phyloP scores from a whole-genome alignment of 2,797 vertebrate species.

The Apogon talboti region DNA sequence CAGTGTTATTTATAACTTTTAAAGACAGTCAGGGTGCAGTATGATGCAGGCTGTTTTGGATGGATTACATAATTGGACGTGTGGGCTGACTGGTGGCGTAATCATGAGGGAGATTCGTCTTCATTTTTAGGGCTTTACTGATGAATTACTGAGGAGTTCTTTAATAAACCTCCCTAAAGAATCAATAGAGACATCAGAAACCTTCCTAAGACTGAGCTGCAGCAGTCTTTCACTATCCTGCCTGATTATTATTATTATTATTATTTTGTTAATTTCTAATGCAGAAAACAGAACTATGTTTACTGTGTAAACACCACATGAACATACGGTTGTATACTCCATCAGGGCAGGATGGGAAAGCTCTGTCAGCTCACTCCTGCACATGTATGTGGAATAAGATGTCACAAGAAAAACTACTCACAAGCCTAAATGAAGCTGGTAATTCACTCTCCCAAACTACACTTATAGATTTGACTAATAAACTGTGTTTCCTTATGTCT shows the following conservation, averaged over 20 bases:
- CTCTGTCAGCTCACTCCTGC: slow-evolving; percentile 1
- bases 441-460: slow-evolving; percentile 10
- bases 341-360: slow-evolving; percentile 8
- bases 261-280: slow-evolving; percentile 16
- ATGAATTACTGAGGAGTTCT: not conserved
- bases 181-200: slow-evolving; percentile 1
- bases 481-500: too few species aligned
- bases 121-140: not conserved
- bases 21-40: not conserved
- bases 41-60: not conserved
- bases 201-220: not conserved
- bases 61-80: not conserved
- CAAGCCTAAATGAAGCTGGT: not conserved
- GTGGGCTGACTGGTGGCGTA: not conserved
- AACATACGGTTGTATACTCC: too few species aligned
- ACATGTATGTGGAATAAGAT: too few species aligned
- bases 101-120: not conserved
- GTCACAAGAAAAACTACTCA: too few species aligned
- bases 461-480: not conserved
- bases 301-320: slow-evolving; percentile 61
- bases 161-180: too few species aligned
- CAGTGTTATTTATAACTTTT: not conserved
- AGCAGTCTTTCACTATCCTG: slow-evolving; percentile 3
- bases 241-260: not conserved
- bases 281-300: slow-evolving; percentile 42